Evolutionary conservation across 2,113 vertebrate species (phyloP).

Genomic region (Spizaetus ornatus): DNA sequence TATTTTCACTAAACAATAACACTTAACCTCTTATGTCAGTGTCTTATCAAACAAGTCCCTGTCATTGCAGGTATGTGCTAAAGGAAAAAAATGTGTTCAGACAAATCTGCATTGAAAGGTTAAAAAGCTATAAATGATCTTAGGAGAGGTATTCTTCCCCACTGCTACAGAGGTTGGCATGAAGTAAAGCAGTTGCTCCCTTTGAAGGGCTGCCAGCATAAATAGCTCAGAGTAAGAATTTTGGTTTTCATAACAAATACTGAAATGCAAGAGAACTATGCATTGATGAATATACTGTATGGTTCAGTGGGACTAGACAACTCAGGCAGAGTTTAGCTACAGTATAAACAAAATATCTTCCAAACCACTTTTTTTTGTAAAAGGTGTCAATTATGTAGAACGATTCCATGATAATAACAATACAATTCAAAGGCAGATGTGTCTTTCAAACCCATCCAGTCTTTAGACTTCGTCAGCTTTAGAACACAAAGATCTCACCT

Average conservation of each 20-base stretch:
- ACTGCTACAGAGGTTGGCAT: constrained; percentile 57
- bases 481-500: constrained; percentile 38
- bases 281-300: constrained; percentile 38
- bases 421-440: constrained; percentile 15
- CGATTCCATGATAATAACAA: neutral
- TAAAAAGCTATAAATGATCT: constrained; percentile 60
- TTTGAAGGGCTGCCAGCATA: constrained; percentile 66
- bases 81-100: constrained; percentile 58
- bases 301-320: constrained; percentile 32
- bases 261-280: constrained; percentile 54
- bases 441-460: constrained; percentile 30
- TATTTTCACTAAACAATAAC: constrained; percentile 12
- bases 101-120: constrained; percentile 46
- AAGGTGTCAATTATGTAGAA: constrained; percentile 42
- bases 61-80: constrained; percentile 42
- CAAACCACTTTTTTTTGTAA: neutral
- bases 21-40: neutral
- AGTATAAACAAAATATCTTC: constrained; percentile 50
- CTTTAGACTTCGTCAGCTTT: neutral
- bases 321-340: constrained; percentile 21
- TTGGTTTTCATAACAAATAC: constrained; percentile 63
- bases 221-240: constrained; percentile 64
- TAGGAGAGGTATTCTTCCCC: constrained; percentile 55
- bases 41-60: constrained; percentile 11
- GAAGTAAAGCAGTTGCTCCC: constrained; percentile 30